phyloP scores from a whole-genome alignment of 2,888 invertebrate species.

The Eucriotettix oculatus region DNA sequence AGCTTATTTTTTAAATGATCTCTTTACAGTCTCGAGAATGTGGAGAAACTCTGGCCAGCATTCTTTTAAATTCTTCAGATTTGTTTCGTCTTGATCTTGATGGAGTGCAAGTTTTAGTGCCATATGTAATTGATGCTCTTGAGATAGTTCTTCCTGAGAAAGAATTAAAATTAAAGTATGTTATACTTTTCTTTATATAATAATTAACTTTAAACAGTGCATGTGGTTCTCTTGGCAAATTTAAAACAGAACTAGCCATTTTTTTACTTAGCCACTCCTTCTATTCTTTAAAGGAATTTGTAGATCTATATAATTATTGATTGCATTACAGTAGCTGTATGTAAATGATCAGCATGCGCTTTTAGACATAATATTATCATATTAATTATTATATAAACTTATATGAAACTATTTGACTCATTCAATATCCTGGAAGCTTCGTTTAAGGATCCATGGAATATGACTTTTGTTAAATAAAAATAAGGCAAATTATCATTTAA shows the following conservation, averaged over 20 bases:
- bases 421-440: too few species aligned
- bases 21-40: slow-evolving; percentile 34
- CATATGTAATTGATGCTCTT: slow-evolving; percentile 74
- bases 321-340: neutral
- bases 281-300: too few species aligned
- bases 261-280: too few species aligned
- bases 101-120: slow-evolving; percentile 81
- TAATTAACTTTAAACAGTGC: neutral
- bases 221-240: neutral
- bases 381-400: too few species aligned
- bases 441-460: too few species aligned
- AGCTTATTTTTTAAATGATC: neutral
- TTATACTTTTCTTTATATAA: slow-evolving; percentile 1
- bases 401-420: too few species aligned
- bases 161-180: slow-evolving; percentile 54
- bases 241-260: too few species aligned
- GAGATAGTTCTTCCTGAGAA: slow-evolving; percentile 82
- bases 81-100: slow-evolving; percentile 83
- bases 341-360: neutral
- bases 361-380: neutral
- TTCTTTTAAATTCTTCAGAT: slow-evolving; percentile 71
- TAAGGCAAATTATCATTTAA: too few species aligned
- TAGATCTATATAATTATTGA: neutral
- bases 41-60: slow-evolving; percentile 69
- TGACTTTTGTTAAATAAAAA: too few species aligned